Evolutionary conservation across 2,888 invertebrate genomes (phyloP).

Genomic region (Drosophila prolongata): DNA sequence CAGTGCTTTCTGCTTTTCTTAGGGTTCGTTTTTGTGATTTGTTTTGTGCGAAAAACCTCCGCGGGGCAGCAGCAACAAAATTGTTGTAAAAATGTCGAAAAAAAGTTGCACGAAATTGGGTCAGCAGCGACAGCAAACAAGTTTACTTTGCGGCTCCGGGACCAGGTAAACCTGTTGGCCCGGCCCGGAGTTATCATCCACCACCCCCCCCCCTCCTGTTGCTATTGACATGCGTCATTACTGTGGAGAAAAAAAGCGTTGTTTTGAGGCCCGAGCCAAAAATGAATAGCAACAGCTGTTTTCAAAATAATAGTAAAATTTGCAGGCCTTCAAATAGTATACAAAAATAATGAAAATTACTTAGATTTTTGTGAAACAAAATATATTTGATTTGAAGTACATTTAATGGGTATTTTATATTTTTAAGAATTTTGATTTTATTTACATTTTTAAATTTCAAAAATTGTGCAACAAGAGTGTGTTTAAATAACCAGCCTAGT

Average conservation of each 20-base stretch:
- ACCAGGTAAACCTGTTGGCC: slow-evolving; percentile 66
- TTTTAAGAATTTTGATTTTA: no score
- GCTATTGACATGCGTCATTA: slow-evolving; percentile 39
- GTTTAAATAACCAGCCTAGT: no score
- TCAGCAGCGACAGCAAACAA: slow-evolving; percentile 66
- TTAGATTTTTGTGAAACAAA: no score
- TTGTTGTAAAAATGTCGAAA: slow-evolving; percentile 61
- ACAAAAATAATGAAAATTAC: no score
- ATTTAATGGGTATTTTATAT: no score
- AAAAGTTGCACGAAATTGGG: slow-evolving; percentile 71
- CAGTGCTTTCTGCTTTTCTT: slow-evolving; percentile 16
- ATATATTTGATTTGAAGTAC: no score
- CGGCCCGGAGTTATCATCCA: slow-evolving; percentile 29
- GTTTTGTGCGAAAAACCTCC: slow-evolving; percentile 52
- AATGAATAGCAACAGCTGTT: slow-evolving; percentile 1
- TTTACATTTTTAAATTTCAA: no score
- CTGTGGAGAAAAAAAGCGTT: slow-evolving; percentile 6
- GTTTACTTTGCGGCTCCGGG: slow-evolving; percentile 54
- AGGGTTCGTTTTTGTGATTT: slow-evolving; percentile 18
- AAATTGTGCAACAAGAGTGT: no score
- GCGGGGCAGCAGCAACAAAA: slow-evolving; percentile 11
- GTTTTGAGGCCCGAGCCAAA: slow-evolving; percentile 15
- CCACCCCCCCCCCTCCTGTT: background rate
- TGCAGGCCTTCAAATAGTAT: no score
- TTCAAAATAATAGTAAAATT: background rate